phyloP scores from a whole-genome alignment of 2,888 invertebrate species.

The Drosophila colorata region DNA sequence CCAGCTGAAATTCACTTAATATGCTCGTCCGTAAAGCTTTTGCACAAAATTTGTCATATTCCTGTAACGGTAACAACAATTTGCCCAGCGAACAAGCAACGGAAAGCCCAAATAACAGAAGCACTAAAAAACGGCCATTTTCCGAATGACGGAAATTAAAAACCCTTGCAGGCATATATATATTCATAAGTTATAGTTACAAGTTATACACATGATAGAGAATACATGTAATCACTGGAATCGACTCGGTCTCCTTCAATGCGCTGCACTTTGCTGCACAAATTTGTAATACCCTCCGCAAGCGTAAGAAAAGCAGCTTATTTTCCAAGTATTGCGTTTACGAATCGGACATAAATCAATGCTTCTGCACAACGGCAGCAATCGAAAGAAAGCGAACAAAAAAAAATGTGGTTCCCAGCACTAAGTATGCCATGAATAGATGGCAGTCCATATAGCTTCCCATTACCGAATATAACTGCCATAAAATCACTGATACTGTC shows the following conservation, averaged over 20 bases:
- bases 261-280: background rate
- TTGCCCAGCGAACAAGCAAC: slow-evolving; percentile 12
- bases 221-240: too few species aligned
- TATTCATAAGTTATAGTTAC: too few species aligned
- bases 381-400: slow-evolving; percentile 7
- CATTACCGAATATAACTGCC: slow-evolving; percentile 41
- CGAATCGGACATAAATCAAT: slow-evolving; percentile 55
- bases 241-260: too few species aligned
- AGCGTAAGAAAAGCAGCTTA: slow-evolving; percentile 21
- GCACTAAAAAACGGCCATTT: too few species aligned
- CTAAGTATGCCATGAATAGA: slow-evolving; percentile 47
- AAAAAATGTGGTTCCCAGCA: slow-evolving; percentile 8
- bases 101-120: background rate
- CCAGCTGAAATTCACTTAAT: slow-evolving; percentile 2
- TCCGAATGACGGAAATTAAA: too few species aligned
- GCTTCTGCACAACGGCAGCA: slow-evolving; percentile 21
- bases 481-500: slow-evolving; percentile 53
- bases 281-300: background rate
- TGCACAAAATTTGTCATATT: slow-evolving; percentile 30
- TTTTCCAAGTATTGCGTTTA: slow-evolving; percentile 45
- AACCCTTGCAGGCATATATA: too few species aligned
- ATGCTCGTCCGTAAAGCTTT: slow-evolving; percentile 5
- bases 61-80: background rate
- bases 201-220: too few species aligned
- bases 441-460: slow-evolving; percentile 22